Evolutionary conservation across 1,140 invertebrate genomes (phyloP).

Genomic region (Formica selysi): DNA sequence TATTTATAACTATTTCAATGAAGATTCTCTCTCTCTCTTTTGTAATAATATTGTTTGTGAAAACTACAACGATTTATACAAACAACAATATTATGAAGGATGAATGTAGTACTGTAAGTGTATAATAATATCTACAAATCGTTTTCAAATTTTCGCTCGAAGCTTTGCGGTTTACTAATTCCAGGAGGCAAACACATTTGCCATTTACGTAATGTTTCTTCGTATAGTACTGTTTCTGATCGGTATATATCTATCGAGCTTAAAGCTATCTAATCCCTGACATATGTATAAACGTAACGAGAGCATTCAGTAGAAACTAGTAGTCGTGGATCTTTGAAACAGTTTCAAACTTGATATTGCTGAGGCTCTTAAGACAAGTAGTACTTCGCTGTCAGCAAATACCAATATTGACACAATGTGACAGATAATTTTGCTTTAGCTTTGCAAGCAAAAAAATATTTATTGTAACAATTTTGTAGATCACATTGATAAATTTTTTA

Average conservation of each 20-base stretch:
- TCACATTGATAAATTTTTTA: neutral
- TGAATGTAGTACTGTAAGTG: neutral
- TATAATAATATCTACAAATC: neutral
- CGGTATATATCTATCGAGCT: constrained; percentile 8
- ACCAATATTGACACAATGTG: neutral
- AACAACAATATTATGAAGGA: neutral
- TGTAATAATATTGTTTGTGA: neutral
- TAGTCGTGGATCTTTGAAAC: constrained; percentile 37
- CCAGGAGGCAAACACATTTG: neutral
- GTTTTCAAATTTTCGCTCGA: neutral
- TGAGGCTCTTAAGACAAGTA: constrained; percentile 5
- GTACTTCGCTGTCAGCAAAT: constrained; percentile 6
- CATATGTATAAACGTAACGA: constrained; percentile 15
- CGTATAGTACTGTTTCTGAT: constrained; percentile 2
- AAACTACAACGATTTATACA: neutral
- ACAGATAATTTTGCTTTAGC: neutral
- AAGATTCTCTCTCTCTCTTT: neutral
- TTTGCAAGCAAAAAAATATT: neutral
- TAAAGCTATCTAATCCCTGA: constrained; percentile 40
- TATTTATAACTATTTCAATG: neutral
- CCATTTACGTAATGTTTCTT: constrained; percentile 33
- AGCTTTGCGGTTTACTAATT: neutral
- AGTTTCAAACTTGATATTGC: constrained; percentile 44
- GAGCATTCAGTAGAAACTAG: constrained; percentile 51
- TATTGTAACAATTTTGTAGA: neutral